Evolutionary conservation across 2,113 vertebrate species (phyloP).

Genomic region (Pardalotus punctatus): DNA sequence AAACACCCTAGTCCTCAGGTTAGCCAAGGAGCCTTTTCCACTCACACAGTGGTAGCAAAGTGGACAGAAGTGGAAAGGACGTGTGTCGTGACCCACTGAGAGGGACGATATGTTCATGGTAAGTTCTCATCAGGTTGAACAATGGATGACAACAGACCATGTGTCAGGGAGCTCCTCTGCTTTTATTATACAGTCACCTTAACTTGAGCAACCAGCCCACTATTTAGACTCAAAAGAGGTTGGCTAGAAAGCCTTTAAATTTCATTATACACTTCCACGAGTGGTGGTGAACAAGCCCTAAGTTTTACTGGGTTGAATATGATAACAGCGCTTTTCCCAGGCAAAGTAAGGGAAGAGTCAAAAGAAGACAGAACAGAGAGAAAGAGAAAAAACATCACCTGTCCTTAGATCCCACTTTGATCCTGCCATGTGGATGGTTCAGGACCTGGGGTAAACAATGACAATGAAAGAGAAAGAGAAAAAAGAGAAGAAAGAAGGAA

Average conservation of each 20-base stretch:
- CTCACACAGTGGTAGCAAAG: not conserved
- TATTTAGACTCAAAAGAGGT: not conserved
- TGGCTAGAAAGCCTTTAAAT: not conserved
- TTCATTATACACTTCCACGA: not conserved
- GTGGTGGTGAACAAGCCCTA: not conserved
- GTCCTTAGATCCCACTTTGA: too few species aligned
- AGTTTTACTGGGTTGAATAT: not conserved
- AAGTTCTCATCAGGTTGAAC: not conserved
- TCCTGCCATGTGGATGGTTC: not conserved
- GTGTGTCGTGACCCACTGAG: not conserved
- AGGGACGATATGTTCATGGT: not conserved
- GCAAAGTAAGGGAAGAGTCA: not conserved
- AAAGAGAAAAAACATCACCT: not conserved
- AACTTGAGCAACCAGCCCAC: not conserved
- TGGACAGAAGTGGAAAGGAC: not conserved
- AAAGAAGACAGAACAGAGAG: not conserved
- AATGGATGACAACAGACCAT: not conserved
- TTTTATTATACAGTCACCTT: not conserved
- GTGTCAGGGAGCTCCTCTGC: not conserved
- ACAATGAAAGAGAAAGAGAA: not conserved
- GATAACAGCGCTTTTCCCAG: not conserved
- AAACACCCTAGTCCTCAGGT: not conserved
- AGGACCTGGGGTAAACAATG: not conserved
- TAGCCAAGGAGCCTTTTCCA: not conserved
- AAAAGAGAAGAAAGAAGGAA: not conserved